A percentile compares a stretch with the other conserved stretches of the same genome.
phyloP scores from a whole-genome alignment of 2,113 vertebrate genomes.

The Panthera leo region DNA sequence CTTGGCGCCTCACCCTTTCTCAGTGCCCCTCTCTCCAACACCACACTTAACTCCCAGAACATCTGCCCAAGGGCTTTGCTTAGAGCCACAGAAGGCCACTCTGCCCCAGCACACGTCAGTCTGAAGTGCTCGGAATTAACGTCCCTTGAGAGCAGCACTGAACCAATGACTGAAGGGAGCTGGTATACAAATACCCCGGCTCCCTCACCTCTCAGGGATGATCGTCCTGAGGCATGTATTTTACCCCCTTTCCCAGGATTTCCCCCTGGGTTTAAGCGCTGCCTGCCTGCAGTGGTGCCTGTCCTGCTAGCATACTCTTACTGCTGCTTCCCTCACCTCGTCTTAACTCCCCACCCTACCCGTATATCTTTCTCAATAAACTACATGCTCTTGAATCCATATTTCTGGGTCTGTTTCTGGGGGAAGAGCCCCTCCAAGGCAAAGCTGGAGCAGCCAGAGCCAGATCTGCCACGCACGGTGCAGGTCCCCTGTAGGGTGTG shows the following conservation, averaged over 20 bases:
- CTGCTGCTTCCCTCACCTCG: not conserved
- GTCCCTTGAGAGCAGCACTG: not conserved
- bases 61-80: not conserved
- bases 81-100: not conserved
- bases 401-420: not conserved
- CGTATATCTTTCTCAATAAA: not conserved
- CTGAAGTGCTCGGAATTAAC: not conserved
- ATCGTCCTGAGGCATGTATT: not conserved
- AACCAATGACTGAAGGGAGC: not conserved
- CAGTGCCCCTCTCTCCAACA: not conserved
- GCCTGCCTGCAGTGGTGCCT: not conserved
- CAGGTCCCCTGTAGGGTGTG: not conserved
- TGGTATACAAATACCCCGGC: not conserved
- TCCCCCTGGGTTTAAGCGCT: not conserved
- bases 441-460: not conserved
- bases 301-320: not conserved
- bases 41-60: not conserved
- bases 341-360: not conserved
- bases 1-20: not conserved
- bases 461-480: accelerated
- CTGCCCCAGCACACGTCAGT: not conserved
- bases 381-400: not conserved
- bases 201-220: not conserved
- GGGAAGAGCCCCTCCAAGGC: not conserved
- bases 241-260: not conserved